These are phyloP conservation scores for Sinocyclocheilus maitianheensis DNA, from an alignment of 2,113 vertebrate genomes.

Conservation along the genomic window DNA sequence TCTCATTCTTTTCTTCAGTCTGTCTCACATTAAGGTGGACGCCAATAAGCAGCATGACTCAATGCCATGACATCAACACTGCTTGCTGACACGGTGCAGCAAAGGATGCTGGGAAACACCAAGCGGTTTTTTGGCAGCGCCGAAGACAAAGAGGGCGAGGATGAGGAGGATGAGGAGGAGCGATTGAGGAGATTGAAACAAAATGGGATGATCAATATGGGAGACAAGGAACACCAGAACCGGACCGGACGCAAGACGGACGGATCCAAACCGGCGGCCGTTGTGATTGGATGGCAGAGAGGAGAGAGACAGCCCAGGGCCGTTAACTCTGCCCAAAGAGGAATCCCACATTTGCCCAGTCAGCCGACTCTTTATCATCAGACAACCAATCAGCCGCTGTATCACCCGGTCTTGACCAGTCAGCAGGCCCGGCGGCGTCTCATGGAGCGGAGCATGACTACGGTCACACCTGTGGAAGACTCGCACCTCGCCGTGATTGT, in stretches of 20 bases:
- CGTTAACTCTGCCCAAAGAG: slow-evolving; percentile 63
- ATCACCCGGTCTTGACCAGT: slow-evolving; percentile 61
- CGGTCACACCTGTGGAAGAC: slow-evolving; percentile 78
- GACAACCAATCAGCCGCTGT: slow-evolving; percentile 66
- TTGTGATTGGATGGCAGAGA: slow-evolving; percentile 74
- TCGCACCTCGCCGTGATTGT: slow-evolving; percentile 85
- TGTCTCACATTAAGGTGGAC: slow-evolving; percentile 65
- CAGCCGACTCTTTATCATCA: slow-evolving; percentile 67
- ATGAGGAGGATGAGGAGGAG: slow-evolving; percentile 84
- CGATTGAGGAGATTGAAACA: slow-evolving; percentile 74
- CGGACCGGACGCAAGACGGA: slow-evolving; percentile 70
- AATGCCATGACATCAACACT: slow-evolving; percentile 81
- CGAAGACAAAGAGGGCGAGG: slow-evolving; percentile 78
- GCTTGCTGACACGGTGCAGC: slow-evolving; percentile 83
- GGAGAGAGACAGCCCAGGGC: slow-evolving; percentile 67
- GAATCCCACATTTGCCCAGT: slow-evolving; percentile 65
- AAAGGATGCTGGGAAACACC: slow-evolving; percentile 83
- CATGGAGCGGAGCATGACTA: slow-evolving; percentile 85
- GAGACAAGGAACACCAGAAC: slow-evolving; percentile 63
- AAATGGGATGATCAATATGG: slow-evolving; percentile 69
- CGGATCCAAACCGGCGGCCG: slow-evolving; percentile 71
- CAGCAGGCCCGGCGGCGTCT: slow-evolving; percentile 74
- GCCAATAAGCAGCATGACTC: slow-evolving; percentile 71
- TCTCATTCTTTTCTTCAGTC: slow-evolving; percentile 32
- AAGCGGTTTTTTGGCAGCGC: slow-evolving; percentile 76